Evolutionary conservation across 1,140 invertebrate genomes (phyloP).

Genomic region (Drosophila mojavensis): DNA sequence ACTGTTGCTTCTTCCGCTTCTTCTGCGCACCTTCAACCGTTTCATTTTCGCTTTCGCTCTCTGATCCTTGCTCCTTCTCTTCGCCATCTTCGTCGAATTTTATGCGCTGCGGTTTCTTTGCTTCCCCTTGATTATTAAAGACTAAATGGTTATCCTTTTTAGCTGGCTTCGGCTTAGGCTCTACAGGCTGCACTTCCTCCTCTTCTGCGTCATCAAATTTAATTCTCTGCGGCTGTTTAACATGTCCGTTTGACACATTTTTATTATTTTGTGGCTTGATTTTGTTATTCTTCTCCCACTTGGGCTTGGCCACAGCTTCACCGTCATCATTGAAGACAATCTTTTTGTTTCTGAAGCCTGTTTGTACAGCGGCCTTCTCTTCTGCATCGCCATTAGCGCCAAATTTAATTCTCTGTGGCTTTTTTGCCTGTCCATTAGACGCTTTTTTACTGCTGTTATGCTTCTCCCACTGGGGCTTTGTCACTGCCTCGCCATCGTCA

Average conservation of each 20-base stretch:
- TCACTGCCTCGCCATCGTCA: no score
- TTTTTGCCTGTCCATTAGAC: constrained; percentile 30
- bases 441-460: background rate
- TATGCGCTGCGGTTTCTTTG: constrained; percentile 65
- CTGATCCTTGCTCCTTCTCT: constrained; percentile 20
- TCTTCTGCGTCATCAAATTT: constrained; percentile 35
- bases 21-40: constrained; percentile 3
- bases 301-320: constrained; percentile 49
- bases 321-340: constrained; percentile 76
- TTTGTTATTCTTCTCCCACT: constrained; percentile 40
- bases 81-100: constrained; percentile 67
- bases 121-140: background rate
- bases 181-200: background rate
- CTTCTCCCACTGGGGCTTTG: no score
- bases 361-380: background rate
- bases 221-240: constrained; percentile 45
- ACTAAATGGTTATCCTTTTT: constrained; percentile 11
- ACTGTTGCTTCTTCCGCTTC: constrained; percentile 52
- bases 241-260: constrained; percentile 4
- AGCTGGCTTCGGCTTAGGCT: background rate
- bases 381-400: constrained; percentile 3
- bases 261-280: constrained; percentile 39
- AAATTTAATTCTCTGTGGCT: constrained; percentile 47
- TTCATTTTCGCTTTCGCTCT: constrained; percentile 53
- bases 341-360: constrained; percentile 27